These are phyloP conservation scores for Limonius californicus DNA, from an alignment of 1,140 invertebrate species.

Conservation along the genomic window DNA sequence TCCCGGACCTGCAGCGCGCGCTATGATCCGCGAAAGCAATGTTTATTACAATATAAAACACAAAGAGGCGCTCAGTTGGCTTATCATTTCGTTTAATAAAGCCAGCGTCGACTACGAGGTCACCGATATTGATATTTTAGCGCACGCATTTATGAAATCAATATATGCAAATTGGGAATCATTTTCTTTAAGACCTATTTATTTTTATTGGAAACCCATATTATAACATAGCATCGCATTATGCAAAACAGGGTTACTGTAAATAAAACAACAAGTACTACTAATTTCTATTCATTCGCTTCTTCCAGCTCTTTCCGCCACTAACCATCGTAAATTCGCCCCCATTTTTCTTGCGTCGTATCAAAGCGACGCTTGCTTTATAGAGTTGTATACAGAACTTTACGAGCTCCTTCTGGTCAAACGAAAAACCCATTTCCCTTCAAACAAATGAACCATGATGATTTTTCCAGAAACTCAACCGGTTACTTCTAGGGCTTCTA, in stretches of 20 bases:
- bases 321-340: not conserved
- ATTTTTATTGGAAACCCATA: slow-evolving; percentile 27
- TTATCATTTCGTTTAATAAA: slow-evolving; percentile 24
- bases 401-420: slow-evolving; percentile 5
- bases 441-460: slow-evolving; percentile 1
- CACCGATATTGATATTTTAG: slow-evolving; percentile 17
- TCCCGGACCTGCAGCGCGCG: not conserved
- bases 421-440: slow-evolving; percentile 1
- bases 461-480: not conserved
- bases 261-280: no score
- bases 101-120: slow-evolving; percentile 5
- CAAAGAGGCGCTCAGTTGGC: slow-evolving; percentile 1
- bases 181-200: slow-evolving; percentile 28
- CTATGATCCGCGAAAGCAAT: slow-evolving; percentile 9
- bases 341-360: slow-evolving; percentile 1
- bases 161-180: slow-evolving; percentile 28
- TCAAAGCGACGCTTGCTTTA: not conserved
- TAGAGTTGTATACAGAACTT: not conserved
- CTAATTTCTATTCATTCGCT: not conserved
- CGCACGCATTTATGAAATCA: slow-evolving; percentile 24
- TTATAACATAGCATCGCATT: slow-evolving; percentile 1
- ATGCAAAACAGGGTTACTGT: slow-evolving; percentile 2
- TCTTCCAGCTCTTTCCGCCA: not conserved
- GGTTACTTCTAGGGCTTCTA: no score
- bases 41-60: slow-evolving; percentile 15